These are phyloP conservation scores for Australoheros scitulus DNA, from an alignment of 2,113 vertebrate genomes.

Conservation along the genomic window DNA sequence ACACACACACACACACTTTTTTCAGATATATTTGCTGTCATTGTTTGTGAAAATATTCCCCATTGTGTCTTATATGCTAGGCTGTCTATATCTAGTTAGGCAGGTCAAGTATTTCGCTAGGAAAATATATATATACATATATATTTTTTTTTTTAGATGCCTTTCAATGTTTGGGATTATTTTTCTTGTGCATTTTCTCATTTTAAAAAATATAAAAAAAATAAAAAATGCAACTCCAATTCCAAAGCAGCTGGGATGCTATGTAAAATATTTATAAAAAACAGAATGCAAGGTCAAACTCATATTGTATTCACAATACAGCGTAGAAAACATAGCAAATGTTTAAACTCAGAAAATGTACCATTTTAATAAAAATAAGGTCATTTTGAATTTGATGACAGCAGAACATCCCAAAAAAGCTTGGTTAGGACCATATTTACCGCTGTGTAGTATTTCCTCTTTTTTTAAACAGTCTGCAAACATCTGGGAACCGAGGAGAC, in stretches of 20 bases:
- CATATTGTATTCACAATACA: too few relatives aligned
- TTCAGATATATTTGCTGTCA: background rate
- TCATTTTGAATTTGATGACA: too few relatives aligned
- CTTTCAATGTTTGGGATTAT: background rate
- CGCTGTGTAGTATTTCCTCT: background rate
- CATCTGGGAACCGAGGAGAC: background rate
- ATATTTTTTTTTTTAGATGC: background rate
- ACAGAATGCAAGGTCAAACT: too few relatives aligned
- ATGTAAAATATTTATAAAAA: too few relatives aligned
- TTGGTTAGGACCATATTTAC: background rate
- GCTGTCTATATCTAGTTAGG: background rate
- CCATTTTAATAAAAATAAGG: too few relatives aligned
- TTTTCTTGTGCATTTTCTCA: background rate
- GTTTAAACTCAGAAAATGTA: too few relatives aligned
- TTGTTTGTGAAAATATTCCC: background rate
- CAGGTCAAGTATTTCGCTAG: background rate
- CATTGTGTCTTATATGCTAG: background rate
- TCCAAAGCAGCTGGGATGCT: too few relatives aligned
- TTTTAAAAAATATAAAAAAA: too few relatives aligned
- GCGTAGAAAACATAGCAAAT: too few relatives aligned
- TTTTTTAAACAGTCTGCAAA: background rate
- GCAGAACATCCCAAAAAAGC: background rate
- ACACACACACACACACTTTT: background rate
- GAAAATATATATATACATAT: background rate
- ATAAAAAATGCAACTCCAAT: too few relatives aligned